These are phyloP conservation scores for Neolamprologus toae DNA, from an alignment of 2,113 vertebrate genomes.

Conservation along the genomic window DNA sequence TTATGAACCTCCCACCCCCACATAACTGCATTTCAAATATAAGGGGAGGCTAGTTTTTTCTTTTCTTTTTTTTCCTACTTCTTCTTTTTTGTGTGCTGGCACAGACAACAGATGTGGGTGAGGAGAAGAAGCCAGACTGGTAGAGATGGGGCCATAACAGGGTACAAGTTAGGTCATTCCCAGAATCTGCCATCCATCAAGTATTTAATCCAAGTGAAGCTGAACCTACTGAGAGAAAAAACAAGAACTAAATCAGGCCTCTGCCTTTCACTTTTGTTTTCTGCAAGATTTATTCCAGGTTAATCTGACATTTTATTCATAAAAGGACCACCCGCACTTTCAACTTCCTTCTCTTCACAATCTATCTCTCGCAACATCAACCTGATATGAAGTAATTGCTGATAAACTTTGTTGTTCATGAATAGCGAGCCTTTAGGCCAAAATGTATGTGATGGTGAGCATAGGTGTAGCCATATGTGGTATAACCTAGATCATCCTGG, in stretches of 20 bases:
- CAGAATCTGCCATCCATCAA: neutral
- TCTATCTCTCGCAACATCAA: constrained; percentile 36
- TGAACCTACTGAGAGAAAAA: neutral
- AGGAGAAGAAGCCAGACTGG: neutral
- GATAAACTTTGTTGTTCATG: neutral
- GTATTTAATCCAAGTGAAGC: neutral
- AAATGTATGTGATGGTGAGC: constrained; percentile 7
- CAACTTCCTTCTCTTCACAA: neutral
- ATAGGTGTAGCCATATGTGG: constrained; percentile 41
- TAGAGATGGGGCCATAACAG: neutral
- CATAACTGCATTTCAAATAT: constrained; percentile 47
- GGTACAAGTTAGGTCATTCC: constrained; percentile 4
- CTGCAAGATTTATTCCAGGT: constrained; percentile 17
- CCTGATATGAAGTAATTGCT: constrained; percentile 4
- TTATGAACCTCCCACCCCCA: constrained; percentile 43
- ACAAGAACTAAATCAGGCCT: neutral
- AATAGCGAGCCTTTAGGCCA: neutral
- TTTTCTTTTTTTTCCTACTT: neutral
- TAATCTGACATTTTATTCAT: constrained; percentile 51
- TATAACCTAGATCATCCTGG: constrained; percentile 54
- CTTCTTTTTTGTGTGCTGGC: neutral
- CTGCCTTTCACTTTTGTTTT: neutral
- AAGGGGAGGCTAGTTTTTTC: constrained; percentile 4
- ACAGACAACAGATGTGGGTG: constrained; percentile 11
- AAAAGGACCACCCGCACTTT: constrained; percentile 23